A percentile compares a stretch with the other conserved stretches of the same genome.
Evolutionary conservation across 2,888 invertebrate genomes (phyloP).

Genomic region (Lepas anatifera): DNA sequence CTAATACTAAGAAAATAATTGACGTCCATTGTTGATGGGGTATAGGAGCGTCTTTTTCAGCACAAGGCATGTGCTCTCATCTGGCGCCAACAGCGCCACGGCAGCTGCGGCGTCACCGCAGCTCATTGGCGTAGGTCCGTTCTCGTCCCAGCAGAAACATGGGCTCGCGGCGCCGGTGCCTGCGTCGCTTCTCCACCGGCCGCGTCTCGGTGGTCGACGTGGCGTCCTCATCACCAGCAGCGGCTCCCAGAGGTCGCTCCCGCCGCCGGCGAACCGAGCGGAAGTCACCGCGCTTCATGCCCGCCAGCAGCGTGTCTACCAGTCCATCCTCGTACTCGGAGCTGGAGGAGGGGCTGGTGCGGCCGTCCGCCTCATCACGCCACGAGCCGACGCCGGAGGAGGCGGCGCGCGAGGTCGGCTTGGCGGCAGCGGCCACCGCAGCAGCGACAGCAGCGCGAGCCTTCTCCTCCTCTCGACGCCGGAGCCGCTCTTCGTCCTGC

Average conservation of each 20-base stretch:
- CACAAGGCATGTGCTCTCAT: too few relatives aligned
- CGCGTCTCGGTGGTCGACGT: not conserved
- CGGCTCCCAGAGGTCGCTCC: not conserved
- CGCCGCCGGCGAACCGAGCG: not conserved
- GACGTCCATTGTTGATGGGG: too few relatives aligned
- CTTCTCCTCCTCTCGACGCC: conserved; percentile 22
- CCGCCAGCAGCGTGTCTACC: conserved; percentile 24
- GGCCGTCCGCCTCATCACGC: not conserved
- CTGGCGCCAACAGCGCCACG: too few relatives aligned
- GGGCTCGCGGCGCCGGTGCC: not conserved
- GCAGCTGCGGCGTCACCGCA: not conserved
- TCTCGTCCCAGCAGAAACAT: not conserved
- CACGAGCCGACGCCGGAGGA: not conserved
- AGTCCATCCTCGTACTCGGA: conserved; percentile 19
- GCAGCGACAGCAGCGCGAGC: not conserved
- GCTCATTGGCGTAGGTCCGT: not conserved
- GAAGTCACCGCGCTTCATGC: conserved; percentile 25
- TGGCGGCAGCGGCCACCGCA: not conserved
- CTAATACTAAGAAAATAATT: too few relatives aligned
- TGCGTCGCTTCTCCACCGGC: not conserved
- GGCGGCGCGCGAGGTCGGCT: not conserved
- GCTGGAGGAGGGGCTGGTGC: conserved; percentile 10
- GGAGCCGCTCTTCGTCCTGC: conserved; percentile 28
- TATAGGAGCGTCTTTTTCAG: too few relatives aligned
- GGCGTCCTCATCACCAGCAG: not conserved